These are phyloP conservation scores for Antennarius striatus DNA, from an alignment of 2,113 vertebrate species.

Conservation along the genomic window DNA sequence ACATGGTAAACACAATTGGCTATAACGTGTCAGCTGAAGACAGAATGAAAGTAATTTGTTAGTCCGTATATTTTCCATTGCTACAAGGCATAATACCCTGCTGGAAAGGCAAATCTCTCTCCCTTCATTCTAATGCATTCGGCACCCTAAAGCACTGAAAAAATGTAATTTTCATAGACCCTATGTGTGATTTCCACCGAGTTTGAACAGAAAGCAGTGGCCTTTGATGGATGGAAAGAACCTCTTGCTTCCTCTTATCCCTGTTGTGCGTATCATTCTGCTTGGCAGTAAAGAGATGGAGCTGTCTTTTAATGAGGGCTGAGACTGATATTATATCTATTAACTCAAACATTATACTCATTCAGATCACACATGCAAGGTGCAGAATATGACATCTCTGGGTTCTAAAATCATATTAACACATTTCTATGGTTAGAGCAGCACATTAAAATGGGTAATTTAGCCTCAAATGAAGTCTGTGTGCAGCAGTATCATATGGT, in stretches of 20 bases:
- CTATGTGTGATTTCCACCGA: conserved; percentile 34
- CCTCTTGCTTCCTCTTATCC: conserved; percentile 26
- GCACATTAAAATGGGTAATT: conserved; percentile 62
- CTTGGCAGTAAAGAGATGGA: conserved; percentile 44
- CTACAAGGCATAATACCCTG: conserved; percentile 46
- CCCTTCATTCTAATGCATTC: conserved; percentile 44
- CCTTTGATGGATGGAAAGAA: conserved; percentile 41
- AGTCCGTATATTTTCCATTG: conserved; percentile 47
- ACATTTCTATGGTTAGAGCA: conserved; percentile 59
- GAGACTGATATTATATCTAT: conserved; percentile 63
- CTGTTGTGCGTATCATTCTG: conserved; percentile 47
- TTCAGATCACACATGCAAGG: conserved; percentile 47
- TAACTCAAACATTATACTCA: conserved; percentile 55
- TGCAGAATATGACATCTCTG: conserved; percentile 56
- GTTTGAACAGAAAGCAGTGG: conserved; percentile 35
- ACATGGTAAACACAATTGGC: conserved; percentile 45
- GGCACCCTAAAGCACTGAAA: conserved; percentile 44
- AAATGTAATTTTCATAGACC: conserved; percentile 50
- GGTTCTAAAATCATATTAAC: conserved; percentile 54
- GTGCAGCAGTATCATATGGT: conserved; percentile 34
- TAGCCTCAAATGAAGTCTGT: conserved; percentile 63
- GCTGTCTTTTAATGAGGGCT: conserved; percentile 53
- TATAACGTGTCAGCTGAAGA: conserved; percentile 44
- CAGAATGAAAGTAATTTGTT: conserved; percentile 61
- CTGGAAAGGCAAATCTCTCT: conserved; percentile 36